phyloP scores from a whole-genome alignment of 2,113 vertebrate species.

The Hippocampus abdominalis region DNA sequence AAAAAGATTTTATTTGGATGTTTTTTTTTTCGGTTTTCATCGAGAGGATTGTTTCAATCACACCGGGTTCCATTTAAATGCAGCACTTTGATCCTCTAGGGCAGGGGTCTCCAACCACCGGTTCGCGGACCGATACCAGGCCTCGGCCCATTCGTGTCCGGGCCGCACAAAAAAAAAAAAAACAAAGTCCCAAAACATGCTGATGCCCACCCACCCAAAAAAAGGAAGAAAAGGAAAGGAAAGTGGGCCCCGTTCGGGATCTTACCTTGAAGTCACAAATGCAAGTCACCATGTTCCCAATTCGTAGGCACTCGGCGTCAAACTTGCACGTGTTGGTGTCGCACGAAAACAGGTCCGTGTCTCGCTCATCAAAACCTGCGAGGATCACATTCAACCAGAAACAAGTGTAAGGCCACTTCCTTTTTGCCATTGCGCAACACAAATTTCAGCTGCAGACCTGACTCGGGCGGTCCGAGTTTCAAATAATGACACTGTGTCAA shows the following conservation, averaged over 20 bases:
- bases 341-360: slow-evolving; percentile 97
- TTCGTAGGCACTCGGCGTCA: slow-evolving; percentile 95
- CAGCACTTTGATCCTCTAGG: too few relatives aligned
- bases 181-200: neutral
- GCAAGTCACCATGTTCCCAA: slow-evolving; percentile 97
- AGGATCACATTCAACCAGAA: slow-evolving; percentile 63
- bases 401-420: slow-evolving; percentile 47
- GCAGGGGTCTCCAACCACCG: too few relatives aligned
- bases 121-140: too few relatives aligned
- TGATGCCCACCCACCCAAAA: neutral
- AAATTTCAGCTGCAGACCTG: neutral
- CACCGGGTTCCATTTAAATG: neutral
- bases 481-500: too few relatives aligned
- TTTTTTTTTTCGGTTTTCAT: neutral
- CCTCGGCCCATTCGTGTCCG: too few relatives aligned
- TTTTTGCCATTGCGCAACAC: slow-evolving; percentile 23
- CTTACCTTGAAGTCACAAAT: slow-evolving; percentile 99
- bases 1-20: too few relatives aligned
- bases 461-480: neutral
- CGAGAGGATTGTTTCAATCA: neutral
- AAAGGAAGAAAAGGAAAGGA: neutral
- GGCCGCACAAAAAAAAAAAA: too few relatives aligned
- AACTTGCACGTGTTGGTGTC: slow-evolving; percentile 99
- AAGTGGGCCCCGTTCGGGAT: slow-evolving; percentile 11
- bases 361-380: slow-evolving; percentile 94